Percentiles rank a stretch among this genome's conserved stretches.
Evolutionary conservation across 2,888 invertebrate species (phyloP).

Genomic region (Zygothrica quintamaculata): DNA sequence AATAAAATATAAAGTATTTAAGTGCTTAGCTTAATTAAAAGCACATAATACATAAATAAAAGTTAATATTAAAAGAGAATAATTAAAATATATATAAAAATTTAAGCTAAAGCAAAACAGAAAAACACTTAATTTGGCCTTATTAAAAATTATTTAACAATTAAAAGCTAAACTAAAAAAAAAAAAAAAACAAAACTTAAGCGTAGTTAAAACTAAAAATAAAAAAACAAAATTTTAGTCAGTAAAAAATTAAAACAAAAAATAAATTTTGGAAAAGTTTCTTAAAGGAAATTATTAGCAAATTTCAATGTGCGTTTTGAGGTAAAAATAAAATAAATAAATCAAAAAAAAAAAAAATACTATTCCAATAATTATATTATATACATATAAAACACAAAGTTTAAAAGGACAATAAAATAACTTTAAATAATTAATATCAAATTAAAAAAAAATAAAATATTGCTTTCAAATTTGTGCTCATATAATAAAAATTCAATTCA

Average conservation of each 20-base stretch:
- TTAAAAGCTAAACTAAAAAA: slow-evolving; percentile 46
- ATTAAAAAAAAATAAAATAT: slow-evolving; percentile 80
- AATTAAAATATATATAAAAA: slow-evolving; percentile 40
- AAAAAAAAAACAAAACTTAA: slow-evolving; percentile 17
- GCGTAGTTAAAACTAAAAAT: slow-evolving; percentile 38
- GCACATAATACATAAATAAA: slow-evolving; percentile 29
- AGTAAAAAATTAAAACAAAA: slow-evolving; percentile 20
- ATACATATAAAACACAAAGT: slow-evolving; percentile 5
- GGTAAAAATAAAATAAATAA: slow-evolving; percentile 41
- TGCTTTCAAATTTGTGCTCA: slow-evolving; percentile 59
- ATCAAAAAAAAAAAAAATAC: slow-evolving; percentile 25
- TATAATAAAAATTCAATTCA: slow-evolving; percentile 50
- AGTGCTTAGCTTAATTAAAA: slow-evolving; percentile 22
- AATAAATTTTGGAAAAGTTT: slow-evolving; percentile 70
- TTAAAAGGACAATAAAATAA: slow-evolving; percentile 22
- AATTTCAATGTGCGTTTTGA: slow-evolving; percentile 72
- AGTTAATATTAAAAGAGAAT: slow-evolving; percentile 37
- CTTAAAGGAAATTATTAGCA: slow-evolving; percentile 65
- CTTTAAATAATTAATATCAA: slow-evolving; percentile 61
- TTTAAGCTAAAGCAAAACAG: slow-evolving; percentile 43
- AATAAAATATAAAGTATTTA: slow-evolving; percentile 28
- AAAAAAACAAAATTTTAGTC: slow-evolving; percentile 41
- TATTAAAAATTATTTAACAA: slow-evolving; percentile 79
- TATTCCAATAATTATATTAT: no score
- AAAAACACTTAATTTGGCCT: slow-evolving; percentile 82